phyloP scores from a whole-genome alignment of 2,113 vertebrate genomes.

The Takifugu flavidus region DNA sequence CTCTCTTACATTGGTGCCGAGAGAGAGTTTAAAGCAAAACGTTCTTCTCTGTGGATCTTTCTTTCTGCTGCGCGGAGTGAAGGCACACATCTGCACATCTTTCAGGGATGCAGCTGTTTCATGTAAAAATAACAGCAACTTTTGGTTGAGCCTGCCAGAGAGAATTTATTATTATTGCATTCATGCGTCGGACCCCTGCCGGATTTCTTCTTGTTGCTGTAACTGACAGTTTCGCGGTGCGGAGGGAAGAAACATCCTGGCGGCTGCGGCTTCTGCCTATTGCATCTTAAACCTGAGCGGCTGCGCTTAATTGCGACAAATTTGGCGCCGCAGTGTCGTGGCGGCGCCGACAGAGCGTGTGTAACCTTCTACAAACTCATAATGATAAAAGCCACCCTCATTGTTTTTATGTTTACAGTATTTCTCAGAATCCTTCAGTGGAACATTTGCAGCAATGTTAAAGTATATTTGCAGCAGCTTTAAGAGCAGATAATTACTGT shows the following conservation, averaged over 20 bases:
- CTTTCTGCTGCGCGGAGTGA: not conserved
- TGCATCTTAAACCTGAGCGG: not conserved
- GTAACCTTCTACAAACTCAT: too few relatives aligned
- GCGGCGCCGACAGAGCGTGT: not conserved
- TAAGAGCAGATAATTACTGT: too few relatives aligned
- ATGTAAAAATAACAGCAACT: slow-evolving; percentile 2
- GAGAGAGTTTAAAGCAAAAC: slow-evolving; percentile 9
- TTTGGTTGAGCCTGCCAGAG: slow-evolving; percentile 22
- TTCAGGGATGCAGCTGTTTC: slow-evolving; percentile 13
- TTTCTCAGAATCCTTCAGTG: too few relatives aligned
- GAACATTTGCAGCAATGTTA: too few relatives aligned
- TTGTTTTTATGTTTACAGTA: too few relatives aligned
- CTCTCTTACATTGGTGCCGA: not conserved
- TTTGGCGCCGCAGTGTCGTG: not conserved
- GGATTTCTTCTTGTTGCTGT: not conserved
- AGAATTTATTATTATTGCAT: slow-evolving; percentile 5
- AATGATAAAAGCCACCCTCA: too few relatives aligned
- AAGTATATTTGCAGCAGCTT: slow-evolving; percentile 1
- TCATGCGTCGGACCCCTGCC: slow-evolving; percentile 13
- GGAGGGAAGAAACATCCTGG: slow-evolving; percentile 1
- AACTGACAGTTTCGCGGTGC: slow-evolving; percentile 9
- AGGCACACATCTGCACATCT: not conserved
- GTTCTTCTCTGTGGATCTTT: not conserved
- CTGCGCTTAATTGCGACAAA: slow-evolving; percentile 16
- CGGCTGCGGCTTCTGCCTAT: not conserved